Percentiles rank a stretch among this genome's conserved stretches.
phyloP scores from a whole-genome alignment of 2,113 vertebrate genomes.

The Lutjanus erythropterus region DNA sequence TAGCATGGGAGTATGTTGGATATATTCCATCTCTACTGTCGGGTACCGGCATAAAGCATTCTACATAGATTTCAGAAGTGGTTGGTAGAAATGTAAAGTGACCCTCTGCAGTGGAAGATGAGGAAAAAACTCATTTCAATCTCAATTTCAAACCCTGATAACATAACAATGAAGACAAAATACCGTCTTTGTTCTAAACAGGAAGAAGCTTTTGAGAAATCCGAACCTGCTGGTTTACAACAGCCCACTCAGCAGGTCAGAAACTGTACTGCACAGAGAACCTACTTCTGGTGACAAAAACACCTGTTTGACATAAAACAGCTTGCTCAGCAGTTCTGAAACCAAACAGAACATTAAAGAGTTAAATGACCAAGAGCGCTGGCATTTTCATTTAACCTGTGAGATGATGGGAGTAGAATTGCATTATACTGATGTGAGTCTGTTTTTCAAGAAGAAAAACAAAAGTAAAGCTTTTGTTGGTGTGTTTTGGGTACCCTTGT shows the following conservation, averaged over 20 bases:
- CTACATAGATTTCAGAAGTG: no score
- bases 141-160: no score
- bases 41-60: no score
- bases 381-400: neutral
- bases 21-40: no score
- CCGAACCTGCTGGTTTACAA: neutral
- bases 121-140: no score
- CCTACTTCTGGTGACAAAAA: neutral
- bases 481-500: neutral
- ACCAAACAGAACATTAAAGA: neutral
- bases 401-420: neutral
- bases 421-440: neutral
- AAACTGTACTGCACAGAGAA: neutral
- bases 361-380: neutral
- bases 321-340: neutral
- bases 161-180: neutral
- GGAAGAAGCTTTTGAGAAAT: conserved; percentile 8
- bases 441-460: neutral
- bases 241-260: conserved; percentile 15
- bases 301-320: neutral
- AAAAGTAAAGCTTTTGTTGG: neutral
- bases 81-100: no score
- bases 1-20: no score
- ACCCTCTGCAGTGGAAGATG: no score
- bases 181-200: neutral